These are phyloP conservation scores for Colistium nudipinnis DNA, from an alignment of 2,113 vertebrate genomes.

Conservation along the genomic window DNA sequence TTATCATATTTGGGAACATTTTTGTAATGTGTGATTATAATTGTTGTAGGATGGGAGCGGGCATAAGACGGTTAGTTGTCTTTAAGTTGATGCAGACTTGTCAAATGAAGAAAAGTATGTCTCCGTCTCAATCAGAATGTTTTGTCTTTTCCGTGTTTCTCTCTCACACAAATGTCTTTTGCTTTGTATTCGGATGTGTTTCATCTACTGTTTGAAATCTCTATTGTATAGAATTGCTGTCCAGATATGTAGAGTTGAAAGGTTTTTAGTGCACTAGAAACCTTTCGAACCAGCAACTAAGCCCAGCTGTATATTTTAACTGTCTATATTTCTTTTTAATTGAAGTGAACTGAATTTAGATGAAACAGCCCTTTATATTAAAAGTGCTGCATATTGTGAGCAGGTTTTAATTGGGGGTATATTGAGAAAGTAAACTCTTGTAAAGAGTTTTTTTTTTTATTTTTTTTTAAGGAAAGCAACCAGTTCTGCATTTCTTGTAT, in stretches of 20 bases:
- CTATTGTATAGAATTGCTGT: constrained; percentile 68
- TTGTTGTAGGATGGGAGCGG: constrained; percentile 58
- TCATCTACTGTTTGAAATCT: constrained; percentile 66
- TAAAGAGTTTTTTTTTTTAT: constrained; percentile 67
- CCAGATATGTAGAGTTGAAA: constrained; percentile 66
- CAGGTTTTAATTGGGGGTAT: constrained; percentile 75
- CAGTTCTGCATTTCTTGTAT: constrained; percentile 82
- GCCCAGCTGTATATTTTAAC: constrained; percentile 67
- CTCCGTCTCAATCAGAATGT: constrained; percentile 20
- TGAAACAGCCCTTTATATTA: constrained; percentile 84
- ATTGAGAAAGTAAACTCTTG: constrained; percentile 72
- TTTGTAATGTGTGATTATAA: constrained; percentile 67
- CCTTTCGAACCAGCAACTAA: constrained; percentile 75
- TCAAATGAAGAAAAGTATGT: not conserved
- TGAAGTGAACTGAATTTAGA: constrained; percentile 80
- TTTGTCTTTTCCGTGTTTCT: constrained; percentile 47
- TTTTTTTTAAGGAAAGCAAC: constrained; percentile 70
- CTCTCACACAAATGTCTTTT: constrained; percentile 39
- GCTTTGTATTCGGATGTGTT: constrained; percentile 57
- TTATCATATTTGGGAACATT: constrained; percentile 69
- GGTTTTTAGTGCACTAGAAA: constrained; percentile 74
- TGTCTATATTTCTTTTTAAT: constrained; percentile 64
- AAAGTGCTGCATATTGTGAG: constrained; percentile 89
- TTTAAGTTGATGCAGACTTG: constrained; percentile 11
- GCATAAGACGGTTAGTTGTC: constrained; percentile 10